These are phyloP conservation scores for Petrosia ficiformis DNA, from an alignment of 37 sponge, comb jelly and placozoan species.

Conservation along the genomic window DNA sequence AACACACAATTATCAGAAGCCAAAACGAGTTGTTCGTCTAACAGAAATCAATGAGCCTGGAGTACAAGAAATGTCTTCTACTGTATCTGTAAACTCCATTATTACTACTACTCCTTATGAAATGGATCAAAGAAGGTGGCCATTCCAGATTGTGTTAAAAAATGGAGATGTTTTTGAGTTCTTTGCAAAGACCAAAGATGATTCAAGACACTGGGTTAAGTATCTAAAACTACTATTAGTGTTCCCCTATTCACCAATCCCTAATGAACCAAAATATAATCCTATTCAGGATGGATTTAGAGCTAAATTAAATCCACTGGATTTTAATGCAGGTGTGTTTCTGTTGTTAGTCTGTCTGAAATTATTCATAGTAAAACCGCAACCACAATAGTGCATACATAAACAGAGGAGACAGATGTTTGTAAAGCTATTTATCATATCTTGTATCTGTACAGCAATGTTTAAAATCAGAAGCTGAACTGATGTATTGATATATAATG, in stretches of 20 bases:
- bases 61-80: background rate
- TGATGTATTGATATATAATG: too few relatives aligned
- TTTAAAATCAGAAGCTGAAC: too few relatives aligned
- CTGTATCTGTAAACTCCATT: background rate
- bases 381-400: too few relatives aligned
- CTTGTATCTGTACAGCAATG: too few relatives aligned
- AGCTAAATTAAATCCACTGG: slow-evolving; percentile 16
- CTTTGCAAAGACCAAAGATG: slow-evolving; percentile 12
- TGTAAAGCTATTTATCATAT: too few relatives aligned
- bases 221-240: slow-evolving; percentile 28
- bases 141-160: slow-evolving; percentile 1
- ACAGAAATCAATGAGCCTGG: background rate
- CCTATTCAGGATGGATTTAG: slow-evolving; percentile 44
- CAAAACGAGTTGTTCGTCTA: background rate
- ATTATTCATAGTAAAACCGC: background rate
- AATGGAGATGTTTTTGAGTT: slow-evolving; percentile 36
- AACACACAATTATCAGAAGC: background rate
- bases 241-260: slow-evolving; percentile 55
- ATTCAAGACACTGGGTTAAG: slow-evolving; percentile 32
- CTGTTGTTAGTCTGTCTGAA: background rate
- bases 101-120: background rate
- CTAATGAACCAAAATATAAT: slow-evolving; percentile 41
- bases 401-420: too few relatives aligned
- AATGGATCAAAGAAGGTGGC: background rate
- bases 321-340: slow-evolving; percentile 37